Evolutionary conservation across 2,888 invertebrate species (phyloP).

Genomic region (Agrotis segetum): DNA sequence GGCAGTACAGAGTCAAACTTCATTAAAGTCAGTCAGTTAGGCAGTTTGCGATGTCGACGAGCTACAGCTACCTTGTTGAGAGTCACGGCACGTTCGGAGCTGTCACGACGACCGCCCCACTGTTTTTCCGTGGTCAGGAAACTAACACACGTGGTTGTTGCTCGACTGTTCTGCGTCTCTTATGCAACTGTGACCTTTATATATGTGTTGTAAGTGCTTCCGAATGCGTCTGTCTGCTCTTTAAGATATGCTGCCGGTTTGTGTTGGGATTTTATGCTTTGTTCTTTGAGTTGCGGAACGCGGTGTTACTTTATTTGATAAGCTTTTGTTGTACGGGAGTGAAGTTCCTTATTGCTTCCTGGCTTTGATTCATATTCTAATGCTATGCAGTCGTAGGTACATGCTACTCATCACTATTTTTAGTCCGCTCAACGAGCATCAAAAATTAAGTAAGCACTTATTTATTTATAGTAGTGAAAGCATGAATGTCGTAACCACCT

Average conservation of each 20-base stretch:
- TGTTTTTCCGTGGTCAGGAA: conserved; percentile 83
- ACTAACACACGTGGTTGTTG: conserved; percentile 71
- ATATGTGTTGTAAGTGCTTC: conserved; percentile 50
- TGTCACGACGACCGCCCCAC: conserved; percentile 73
- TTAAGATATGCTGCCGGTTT: conserved; percentile 7
- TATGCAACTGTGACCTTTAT: conserved; percentile 74
- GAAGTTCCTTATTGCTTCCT: background rate
- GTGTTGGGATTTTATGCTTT: conserved; percentile 3
- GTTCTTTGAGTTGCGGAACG: background rate
- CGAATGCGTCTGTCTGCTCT: conserved; percentile 36
- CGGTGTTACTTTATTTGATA: background rate
- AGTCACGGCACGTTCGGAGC: conserved; percentile 80
- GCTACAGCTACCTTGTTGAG: conserved; percentile 66
- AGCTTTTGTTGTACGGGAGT: background rate
- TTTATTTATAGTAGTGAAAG: conserved; percentile 20
- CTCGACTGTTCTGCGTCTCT: conserved; percentile 68
- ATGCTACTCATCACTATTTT: background rate
- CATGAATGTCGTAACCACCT: conserved; percentile 19
- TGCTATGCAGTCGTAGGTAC: background rate
- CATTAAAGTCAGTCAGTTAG: conserved; percentile 78
- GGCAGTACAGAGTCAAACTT: conserved; percentile 75
- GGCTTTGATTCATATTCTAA: background rate
- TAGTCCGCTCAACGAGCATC: background rate
- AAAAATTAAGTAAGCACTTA: background rate
- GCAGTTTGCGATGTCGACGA: conserved; percentile 76